Evolutionary conservation across 2,888 invertebrate species (phyloP), one percentile per base, ranked within the genome.

Genomic region (Ochropleura leucogaster): DNA sequence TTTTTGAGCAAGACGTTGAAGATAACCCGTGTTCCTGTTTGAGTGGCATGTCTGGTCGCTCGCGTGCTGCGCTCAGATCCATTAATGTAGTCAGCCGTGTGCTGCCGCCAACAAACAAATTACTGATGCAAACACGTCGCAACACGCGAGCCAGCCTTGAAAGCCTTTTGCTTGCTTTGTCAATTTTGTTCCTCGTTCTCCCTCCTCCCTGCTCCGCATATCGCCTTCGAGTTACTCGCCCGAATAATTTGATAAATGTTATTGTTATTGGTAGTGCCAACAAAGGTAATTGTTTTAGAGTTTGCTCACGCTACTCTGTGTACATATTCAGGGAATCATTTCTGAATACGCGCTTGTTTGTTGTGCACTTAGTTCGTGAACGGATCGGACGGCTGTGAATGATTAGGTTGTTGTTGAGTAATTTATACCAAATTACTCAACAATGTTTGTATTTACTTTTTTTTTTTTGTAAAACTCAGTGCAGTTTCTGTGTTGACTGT

Each of bases 71-170:
- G 89, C 91, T 88, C 88, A 92, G 94, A 95, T 95, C 94, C 95
- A 95, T 96, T 95, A 96, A 95, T 95, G 95, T 95, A 95, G 93
- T 92, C 94, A 92, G 94, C 90, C 92, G 93, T 93, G 92, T 92
- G 94, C 92, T 93, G 94, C 94, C 95, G 93, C 95, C 95, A 95
- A 93, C 95, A 96, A 96, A 96, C 96, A 96, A 96, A 96, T 96
- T 96, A 96, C 94, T 89, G 95, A 96, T 96, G 96, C 96, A 96
- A 96, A 96, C 96, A 96, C 95, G 93, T 94, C 92, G 92, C 92
- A 93, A 93, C 96, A 96, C 96, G 96, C 96, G 92, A 96, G 90
- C 93, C 90, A 80, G 83, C 90, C 93, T 92, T 94, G 94, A 95
- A 95, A 96, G 95, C 94, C 93, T 95, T 95, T 93, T 95, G 95